Base-by-base conservation (phyloP, 2,888 invertebrate genomes). In the Crematogaster levior region DNA sequence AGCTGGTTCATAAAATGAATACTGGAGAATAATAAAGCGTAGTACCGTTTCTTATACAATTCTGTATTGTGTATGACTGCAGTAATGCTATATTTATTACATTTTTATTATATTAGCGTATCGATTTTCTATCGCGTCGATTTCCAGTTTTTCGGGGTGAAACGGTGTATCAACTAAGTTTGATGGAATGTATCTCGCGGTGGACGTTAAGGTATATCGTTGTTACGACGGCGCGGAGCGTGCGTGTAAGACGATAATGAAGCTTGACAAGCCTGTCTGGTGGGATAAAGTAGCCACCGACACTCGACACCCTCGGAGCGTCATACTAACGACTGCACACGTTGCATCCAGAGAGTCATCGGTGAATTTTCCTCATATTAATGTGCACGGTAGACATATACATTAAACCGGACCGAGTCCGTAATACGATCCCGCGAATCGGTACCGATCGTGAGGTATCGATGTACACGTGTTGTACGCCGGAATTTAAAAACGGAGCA, bases 251-350 rank as follows among this genome's bases (percentile, higher is more conserved):
- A 92, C 87, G 93, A 93, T 94, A 94, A 94, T 89, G 94, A 94
- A 91, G 94, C 92, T 93, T 93, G 94, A 94, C 94, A 93, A 93
- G 92, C 92, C 93, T n/a, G 93, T 93, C 93, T 91, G 91, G 90
- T 91, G 90, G 92, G 91, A 93, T 93, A 91, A 92, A 90, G 92
- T 93, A 92, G 93, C 94, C 91, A 91, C 92, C 89, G 94, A 93
- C 87, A 93, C 90, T 92, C 88, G 93, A 93, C 91, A 93, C 92
- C 91, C 88, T 85, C 77, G 88, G 88, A 87, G 88, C 88, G 89
- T 90, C 91, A 89, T 91, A 89, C 88, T 88, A 88, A 85, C 88
- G 83, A 86, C 87, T 79, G 82, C 86, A 86, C 86, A 82, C 53
- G 21, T 24, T 70, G 81, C 80, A 70, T 58, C 79, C 82, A 84